These are phyloP conservation scores for Amblyopsis hoosieri DNA, from an alignment of 2,797 vertebrate genomes.

Conservation along the genomic window DNA sequence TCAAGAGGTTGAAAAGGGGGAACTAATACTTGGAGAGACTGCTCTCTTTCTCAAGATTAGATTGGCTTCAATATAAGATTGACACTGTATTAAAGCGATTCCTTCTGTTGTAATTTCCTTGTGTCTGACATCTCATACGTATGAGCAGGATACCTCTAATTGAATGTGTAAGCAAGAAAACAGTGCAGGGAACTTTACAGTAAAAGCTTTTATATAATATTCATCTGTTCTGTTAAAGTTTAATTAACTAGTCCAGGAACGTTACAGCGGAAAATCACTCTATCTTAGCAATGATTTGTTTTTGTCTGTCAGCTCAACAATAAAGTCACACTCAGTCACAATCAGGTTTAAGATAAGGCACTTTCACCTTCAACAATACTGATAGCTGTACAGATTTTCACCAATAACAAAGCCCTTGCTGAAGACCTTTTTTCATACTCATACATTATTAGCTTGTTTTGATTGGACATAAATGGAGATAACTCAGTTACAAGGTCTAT, in stretches of 20 bases:
- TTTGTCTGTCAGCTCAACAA: slow-evolving; percentile 4
- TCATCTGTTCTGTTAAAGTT: background rate
- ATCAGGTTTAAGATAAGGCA: slow-evolving; percentile 21
- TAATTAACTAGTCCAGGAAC: background rate
- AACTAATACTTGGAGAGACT: background rate
- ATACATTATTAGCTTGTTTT: background rate
- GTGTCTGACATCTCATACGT: too few species aligned
- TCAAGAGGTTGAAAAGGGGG: background rate
- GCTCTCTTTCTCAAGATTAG: slow-evolving; percentile 6
- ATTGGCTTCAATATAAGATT: background rate
- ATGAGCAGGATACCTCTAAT: too few species aligned
- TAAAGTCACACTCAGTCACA: background rate
- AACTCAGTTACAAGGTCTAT: too few species aligned
- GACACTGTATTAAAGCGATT: background rate
- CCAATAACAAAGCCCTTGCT: background rate
- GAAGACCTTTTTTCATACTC: background rate
- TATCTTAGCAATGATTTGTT: slow-evolving; percentile 2
- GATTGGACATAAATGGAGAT: too few species aligned
- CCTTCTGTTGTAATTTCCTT: background rate
- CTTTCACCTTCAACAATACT: slow-evolving; percentile 42
- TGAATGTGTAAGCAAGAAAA: too few species aligned
- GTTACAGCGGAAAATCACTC: background rate
- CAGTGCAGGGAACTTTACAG: too few species aligned
- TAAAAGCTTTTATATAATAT: background rate
- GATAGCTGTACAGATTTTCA: slow-evolving; percentile 24